phyloP scores from a whole-genome alignment of 2,797 vertebrate species.

The Argentina silus region DNA sequence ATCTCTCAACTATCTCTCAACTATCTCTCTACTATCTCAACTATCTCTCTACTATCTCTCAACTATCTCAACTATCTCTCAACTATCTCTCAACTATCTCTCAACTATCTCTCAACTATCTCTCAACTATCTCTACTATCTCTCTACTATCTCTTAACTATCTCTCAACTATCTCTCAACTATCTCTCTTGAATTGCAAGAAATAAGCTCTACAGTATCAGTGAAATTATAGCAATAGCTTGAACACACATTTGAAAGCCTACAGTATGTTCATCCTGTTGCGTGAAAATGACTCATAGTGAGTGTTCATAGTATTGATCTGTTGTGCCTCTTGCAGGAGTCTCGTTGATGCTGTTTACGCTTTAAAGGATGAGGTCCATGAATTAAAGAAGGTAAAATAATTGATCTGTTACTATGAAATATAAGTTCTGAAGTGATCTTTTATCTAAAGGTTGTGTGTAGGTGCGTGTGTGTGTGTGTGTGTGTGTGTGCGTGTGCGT shows the following conservation, averaged over 20 bases:
- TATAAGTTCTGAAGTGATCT: too few relatives aligned
- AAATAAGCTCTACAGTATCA: neutral
- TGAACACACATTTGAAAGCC: neutral
- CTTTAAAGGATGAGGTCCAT: constrained; percentile 97
- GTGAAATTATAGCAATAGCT: neutral
- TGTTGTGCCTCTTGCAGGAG: constrained; percentile 79
- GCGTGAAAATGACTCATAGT: neutral
- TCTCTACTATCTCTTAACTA: too few relatives aligned
- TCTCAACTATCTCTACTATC: too few relatives aligned
- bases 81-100: too few relatives aligned
- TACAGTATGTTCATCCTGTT: neutral
- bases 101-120: too few relatives aligned
- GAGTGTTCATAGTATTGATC: neutral
- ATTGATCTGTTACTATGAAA: neutral
- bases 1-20: too few relatives aligned
- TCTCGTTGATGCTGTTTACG: constrained; percentile 97
- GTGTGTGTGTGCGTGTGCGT: neutral
- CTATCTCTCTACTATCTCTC: too few relatives aligned
- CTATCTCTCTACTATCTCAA: too few relatives aligned
- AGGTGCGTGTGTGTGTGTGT: neutral
- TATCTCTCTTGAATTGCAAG: neutral
- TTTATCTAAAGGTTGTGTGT: neutral
- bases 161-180: too few relatives aligned
- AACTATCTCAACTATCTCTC: too few relatives aligned
- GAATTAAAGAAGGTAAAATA: constrained; percentile 92